Conservation (phyloP, 2,113 vertebrate genomes). For the Bos javanicus region DNA sequence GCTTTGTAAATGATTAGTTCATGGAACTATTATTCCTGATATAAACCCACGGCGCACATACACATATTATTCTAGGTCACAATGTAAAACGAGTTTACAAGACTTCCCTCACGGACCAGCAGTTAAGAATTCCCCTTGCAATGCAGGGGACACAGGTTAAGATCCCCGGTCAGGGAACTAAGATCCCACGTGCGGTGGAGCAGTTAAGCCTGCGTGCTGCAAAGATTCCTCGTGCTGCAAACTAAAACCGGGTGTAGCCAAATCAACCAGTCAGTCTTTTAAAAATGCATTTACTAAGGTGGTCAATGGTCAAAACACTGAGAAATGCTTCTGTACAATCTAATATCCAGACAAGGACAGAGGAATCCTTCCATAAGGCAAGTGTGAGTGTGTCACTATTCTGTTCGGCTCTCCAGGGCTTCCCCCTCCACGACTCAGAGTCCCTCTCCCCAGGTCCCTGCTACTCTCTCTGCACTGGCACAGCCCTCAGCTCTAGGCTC, state of each 20-base stretch:
- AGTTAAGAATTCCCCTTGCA: neutral
- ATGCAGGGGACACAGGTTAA: neutral
- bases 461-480: neutral
- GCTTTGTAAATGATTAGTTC: neutral
- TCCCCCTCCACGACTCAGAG: neutral
- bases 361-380: neutral
- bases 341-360: neutral
- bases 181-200: neutral
- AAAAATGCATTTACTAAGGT: neutral
- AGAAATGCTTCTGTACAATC: neutral
- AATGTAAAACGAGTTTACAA: accelerated
- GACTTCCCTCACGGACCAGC: neutral
- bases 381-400: neutral
- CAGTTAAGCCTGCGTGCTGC: neutral
- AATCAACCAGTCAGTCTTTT: neutral
- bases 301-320: neutral
- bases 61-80: neutral
- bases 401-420: neutral
- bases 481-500: neutral
- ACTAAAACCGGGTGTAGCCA: neutral
- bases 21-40: neutral
- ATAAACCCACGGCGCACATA: neutral
- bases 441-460: neutral
- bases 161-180: neutral
- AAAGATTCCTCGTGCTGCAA: neutral